Evolutionary conservation across 2,113 vertebrate genomes (phyloP).

Genomic region (Connochaetes taurinus): DNA sequence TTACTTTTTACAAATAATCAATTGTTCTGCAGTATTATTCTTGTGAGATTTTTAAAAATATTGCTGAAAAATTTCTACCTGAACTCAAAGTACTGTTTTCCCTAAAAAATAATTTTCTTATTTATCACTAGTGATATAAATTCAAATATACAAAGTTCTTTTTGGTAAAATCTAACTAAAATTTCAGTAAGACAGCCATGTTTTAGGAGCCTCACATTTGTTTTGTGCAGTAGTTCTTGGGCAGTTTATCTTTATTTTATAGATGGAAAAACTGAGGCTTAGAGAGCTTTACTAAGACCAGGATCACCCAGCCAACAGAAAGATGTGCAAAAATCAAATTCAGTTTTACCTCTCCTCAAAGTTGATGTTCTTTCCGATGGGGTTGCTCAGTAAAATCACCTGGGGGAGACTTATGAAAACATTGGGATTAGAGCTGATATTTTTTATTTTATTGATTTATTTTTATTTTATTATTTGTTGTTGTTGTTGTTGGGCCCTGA

Average conservation of each 20-base stretch:
- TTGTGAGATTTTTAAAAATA: not conserved
- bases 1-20: slow-evolving; percentile 29
- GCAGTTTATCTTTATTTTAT: not conserved
- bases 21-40: not conserved
- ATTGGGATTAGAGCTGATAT: not conserved
- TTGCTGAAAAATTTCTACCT: not conserved
- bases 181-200: not conserved
- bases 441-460: not conserved
- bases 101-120: not conserved
- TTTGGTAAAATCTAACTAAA: not conserved
- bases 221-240: not conserved
- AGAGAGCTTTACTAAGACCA: not conserved
- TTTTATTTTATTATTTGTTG: not conserved
- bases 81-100: not conserved
- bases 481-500: not conserved
- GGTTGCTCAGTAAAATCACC: not conserved
- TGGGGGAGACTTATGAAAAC: not conserved
- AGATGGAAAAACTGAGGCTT: not conserved
- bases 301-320: not conserved
- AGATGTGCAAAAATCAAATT: not conserved
- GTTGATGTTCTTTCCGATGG: not conserved
- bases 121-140: not conserved
- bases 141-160: not conserved
- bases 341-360: not conserved
- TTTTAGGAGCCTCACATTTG: not conserved